Base-by-base conservation (phyloP, 2,888 invertebrate species). In the Ditylenchus weischeri region DNA sequence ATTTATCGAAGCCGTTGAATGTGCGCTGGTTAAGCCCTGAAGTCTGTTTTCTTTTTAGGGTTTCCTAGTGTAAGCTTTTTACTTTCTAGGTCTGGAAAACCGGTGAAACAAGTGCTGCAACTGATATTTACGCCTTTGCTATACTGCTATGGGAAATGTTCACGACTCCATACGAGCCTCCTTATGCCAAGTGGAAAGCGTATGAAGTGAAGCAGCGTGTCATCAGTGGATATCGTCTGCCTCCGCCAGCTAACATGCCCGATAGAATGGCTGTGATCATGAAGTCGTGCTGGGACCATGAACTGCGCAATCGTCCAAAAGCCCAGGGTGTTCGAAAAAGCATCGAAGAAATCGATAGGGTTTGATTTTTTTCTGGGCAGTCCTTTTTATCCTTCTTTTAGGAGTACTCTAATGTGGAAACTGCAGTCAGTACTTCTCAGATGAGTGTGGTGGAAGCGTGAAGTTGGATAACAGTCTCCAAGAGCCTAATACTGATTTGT, bases 11-110 rank as follows among this genome's bases (percentile, higher is more conserved):
- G 60, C 77, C 78, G 43, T 65, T 71, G 62, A 78, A 78, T 66
- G 76, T 78, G 13, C 75, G 78, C 47, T 78, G 78, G 78, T 69
- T 78, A 38, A 77, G 77, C 21, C 78, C 78, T 18, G 78, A 78
- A 66, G 61, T 38, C 21, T 65, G 5, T 43, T 18, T 13, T 23
- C 23, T 19, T 11, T 5, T 43, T 5, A 19, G 13, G 36, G 6
- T 36, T 38, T 48, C 48, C 13, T 29, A 5, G 2, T 2, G 6
- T 6, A 21, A 23, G 1, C 23, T 23, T 59, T 29, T 23, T n/a
- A 35, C 11, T 10, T n/a, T 35, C 29, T 35, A 70, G 70, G 78
- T 78, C 8, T 78, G 77, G 78, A 68, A 69, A 36, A 77, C 70
- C 38, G 78, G 76, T 18, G 76, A 78, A 66, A 78, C 78, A 13